Evolutionary conservation across 2,797 vertebrate genomes (phyloP).

Genomic region (Urophycis tenuis): DNA sequence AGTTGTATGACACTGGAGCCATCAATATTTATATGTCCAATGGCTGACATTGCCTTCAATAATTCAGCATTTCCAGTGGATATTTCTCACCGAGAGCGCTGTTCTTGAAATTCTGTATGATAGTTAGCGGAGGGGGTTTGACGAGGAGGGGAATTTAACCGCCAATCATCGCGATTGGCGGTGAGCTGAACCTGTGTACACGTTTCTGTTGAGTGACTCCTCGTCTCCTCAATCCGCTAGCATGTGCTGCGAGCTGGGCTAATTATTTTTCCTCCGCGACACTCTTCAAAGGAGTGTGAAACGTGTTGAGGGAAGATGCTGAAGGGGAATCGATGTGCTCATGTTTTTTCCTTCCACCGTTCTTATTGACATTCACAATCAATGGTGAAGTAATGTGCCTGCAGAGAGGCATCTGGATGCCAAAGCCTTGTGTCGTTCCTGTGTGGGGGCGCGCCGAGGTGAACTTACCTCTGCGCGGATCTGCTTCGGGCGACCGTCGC

Average conservation of each 20-base stretch:
- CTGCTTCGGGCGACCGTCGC: neutral
- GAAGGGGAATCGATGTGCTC: conserved; percentile 39
- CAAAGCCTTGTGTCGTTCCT: neutral
- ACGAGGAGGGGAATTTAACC: neutral
- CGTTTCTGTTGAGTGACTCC: conserved; percentile 20
- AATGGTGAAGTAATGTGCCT: conserved; percentile 18
- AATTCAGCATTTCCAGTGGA: neutral
- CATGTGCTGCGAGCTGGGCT: conserved; percentile 11
- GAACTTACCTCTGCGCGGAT: neutral
- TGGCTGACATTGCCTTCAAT: neutral
- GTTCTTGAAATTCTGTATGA: neutral
- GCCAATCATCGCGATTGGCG: neutral
- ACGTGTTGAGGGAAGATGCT: conserved; percentile 7
- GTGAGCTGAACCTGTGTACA: neutral
- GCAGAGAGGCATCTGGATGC: conserved; percentile 20
- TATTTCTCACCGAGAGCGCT: neutral
- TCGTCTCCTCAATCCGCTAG: neutral
- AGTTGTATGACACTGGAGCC: neutral
- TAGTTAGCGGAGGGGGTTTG: neutral
- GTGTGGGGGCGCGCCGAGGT: neutral
- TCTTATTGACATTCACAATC: conserved; percentile 29
- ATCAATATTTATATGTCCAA: neutral
- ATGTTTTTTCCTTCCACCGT: conserved; percentile 24
- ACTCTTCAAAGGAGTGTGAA: conserved; percentile 16
- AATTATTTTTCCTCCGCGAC: conserved; percentile 36